phyloP scores from a whole-genome alignment of 2,797 vertebrate species.

The Bufotes viridis region DNA sequence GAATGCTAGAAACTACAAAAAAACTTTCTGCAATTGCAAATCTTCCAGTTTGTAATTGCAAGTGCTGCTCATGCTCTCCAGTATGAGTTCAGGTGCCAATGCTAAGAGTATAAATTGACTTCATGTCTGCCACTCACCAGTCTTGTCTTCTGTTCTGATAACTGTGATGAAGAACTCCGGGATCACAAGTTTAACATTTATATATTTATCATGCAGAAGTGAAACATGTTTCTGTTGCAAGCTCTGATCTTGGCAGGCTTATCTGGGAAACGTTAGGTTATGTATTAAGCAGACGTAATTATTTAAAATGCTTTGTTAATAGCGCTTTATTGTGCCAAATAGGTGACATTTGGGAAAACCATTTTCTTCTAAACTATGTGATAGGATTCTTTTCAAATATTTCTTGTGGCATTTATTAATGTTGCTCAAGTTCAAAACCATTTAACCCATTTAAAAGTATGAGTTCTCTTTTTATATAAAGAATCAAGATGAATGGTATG shows the following conservation, averaged over 20 bases:
- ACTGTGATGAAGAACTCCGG: neutral
- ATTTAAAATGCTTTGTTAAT: neutral
- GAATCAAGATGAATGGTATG: too few species aligned
- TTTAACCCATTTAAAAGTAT: too few species aligned
- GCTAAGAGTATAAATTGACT: neutral
- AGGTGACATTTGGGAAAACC: neutral
- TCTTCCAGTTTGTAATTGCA: neutral
- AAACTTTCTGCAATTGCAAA: constrained; percentile 32
- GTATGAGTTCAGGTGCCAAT: neutral
- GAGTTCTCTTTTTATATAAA: too few species aligned
- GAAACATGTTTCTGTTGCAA: neutral
- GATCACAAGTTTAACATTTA: neutral
- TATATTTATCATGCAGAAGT: constrained; percentile 1
- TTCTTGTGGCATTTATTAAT: too few species aligned
- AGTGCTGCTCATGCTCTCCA: neutral
- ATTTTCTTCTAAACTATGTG: neutral
- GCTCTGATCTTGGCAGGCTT: neutral
- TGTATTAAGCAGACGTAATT: neutral
- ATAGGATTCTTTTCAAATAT: neutral
- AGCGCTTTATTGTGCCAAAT: neutral
- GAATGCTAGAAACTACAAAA: constrained; percentile 27
- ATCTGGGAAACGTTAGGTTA: neutral
- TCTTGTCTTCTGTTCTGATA: neutral
- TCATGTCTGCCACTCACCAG: neutral
- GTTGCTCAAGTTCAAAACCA: too few species aligned